These are phyloP conservation scores for Carlito syrichta DNA, from an alignment of 2,113 vertebrate species.

Conservation along the genomic window DNA sequence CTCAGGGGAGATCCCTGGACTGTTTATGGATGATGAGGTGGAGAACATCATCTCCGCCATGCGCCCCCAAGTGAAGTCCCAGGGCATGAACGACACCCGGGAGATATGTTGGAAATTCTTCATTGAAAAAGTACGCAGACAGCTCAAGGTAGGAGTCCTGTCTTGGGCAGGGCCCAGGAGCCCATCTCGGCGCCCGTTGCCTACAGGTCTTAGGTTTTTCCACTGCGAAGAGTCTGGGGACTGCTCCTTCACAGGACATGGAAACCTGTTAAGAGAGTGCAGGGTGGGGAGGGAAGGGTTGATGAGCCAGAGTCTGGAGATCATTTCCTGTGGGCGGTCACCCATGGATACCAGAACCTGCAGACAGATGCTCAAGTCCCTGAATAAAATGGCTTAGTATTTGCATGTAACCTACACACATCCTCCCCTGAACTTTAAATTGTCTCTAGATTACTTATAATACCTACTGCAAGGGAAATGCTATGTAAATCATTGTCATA, in stretches of 20 bases:
- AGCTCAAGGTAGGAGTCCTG: slow-evolving; percentile 78
- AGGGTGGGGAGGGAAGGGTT: neutral
- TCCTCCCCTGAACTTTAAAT: neutral
- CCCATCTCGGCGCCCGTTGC: fast-evolving
- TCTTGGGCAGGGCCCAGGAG: fast-evolving
- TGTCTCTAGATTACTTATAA: neutral
- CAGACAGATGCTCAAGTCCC: neutral
- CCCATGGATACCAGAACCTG: neutral
- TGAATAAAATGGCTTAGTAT: neutral
- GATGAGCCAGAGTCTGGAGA: neutral
- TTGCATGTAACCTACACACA: neutral
- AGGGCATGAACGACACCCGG: slow-evolving; percentile 76
- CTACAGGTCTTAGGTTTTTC: fast-evolving
- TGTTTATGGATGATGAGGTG: slow-evolving; percentile 80
- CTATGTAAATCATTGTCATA: neutral
- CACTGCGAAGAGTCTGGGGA: fast-evolving
- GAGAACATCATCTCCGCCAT: slow-evolving; percentile 80
- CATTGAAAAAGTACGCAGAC: slow-evolving; percentile 81
- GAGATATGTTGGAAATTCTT: slow-evolving; percentile 84
- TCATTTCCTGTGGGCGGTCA: fast-evolving
- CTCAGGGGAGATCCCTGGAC: slow-evolving; percentile 80
- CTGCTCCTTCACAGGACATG: fast-evolving
- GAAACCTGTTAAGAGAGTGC: fast-evolving
- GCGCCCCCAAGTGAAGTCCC: slow-evolving; percentile 80
- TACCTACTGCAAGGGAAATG: neutral